Percentiles rank a stretch among this genome's conserved stretches.
phyloP scores from a whole-genome alignment of 1,140 invertebrate genomes.

The Zaprionus inermis region DNA sequence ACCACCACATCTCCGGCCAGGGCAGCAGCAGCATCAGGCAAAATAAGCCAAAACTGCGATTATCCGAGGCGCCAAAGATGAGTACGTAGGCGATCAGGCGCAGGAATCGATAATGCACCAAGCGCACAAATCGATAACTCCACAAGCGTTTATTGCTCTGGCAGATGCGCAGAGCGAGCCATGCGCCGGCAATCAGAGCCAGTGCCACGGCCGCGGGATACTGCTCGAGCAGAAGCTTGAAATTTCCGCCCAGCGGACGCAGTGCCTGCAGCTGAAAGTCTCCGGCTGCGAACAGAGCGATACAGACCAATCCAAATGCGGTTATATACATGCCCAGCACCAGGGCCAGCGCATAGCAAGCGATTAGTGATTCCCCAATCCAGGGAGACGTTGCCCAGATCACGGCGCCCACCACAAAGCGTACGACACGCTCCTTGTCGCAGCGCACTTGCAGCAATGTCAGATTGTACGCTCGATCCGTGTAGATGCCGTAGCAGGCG shows the following conservation, averaged over 20 bases:
- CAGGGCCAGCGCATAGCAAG: not conserved
- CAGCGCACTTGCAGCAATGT: conserved; percentile 5
- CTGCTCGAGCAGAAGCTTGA: conserved; percentile 2
- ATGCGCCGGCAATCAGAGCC: not conserved
- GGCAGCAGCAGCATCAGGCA: conserved; percentile 1
- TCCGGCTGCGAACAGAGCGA: not conserved
- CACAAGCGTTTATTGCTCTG: not conserved
- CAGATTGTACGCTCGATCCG: conserved; percentile 31
- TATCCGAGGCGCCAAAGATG: conserved; percentile 14
- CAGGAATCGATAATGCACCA: not conserved
- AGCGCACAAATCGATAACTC: not conserved
- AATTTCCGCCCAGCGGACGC: conserved; percentile 3
- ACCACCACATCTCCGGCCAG: conserved; percentile 17
- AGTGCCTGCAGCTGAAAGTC: not conserved
- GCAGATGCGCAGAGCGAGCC: not conserved
- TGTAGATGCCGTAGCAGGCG: conserved; percentile 48
- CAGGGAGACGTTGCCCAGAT: not conserved
- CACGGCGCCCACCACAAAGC: conserved; percentile 6
- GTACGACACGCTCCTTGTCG: conserved; percentile 9
- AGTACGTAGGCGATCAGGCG: conserved; percentile 13
- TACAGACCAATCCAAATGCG: not conserved
- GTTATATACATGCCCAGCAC: conserved; percentile 13
- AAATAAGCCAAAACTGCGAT: not conserved
- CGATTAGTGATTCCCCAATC: not conserved
- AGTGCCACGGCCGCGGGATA: not conserved